phyloP scores from a whole-genome alignment of 2,888 invertebrate genomes.

The Drosophila buzzatii region DNA sequence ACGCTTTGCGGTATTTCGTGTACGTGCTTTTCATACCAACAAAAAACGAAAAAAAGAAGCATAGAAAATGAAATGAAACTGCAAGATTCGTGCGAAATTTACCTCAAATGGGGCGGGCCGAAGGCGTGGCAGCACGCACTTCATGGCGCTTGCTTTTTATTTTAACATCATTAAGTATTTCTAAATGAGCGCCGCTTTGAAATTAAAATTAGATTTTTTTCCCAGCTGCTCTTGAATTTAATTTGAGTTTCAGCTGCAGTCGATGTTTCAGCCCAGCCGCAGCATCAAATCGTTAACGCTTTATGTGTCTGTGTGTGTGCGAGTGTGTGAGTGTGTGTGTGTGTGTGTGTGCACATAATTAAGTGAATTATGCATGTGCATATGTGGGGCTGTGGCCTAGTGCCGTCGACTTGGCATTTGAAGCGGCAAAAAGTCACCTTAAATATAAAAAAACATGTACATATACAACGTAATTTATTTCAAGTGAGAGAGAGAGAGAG shows the following conservation, averaged over 20 bases:
- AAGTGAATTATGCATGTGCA: conserved; percentile 65
- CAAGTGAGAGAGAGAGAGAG: conserved; percentile 45
- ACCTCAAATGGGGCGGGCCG: conserved; percentile 48
- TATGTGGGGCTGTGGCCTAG: conserved; percentile 41
- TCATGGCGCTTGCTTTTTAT: conserved; percentile 73
- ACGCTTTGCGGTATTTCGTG: conserved; percentile 68
- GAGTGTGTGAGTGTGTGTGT: conserved; percentile 15
- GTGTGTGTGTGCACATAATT: conserved; percentile 52
- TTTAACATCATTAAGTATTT: conserved; percentile 80
- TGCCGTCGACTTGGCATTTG: conserved; percentile 40
- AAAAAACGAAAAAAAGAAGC: conserved; percentile 13
- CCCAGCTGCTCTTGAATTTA: conserved; percentile 24
- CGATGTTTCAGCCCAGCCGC: conserved; percentile 37
- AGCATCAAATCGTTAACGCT: conserved; percentile 49
- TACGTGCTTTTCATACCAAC: conserved; percentile 72
- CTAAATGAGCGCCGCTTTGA: conserved; percentile 77
- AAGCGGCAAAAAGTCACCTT: conserved; percentile 55
- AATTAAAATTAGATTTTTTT: conserved; percentile 76
- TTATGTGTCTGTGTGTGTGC: background rate
- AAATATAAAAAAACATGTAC: background rate
- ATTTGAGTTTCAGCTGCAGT: conserved; percentile 4
- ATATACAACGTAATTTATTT: conserved; percentile 65
- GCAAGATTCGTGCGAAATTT: conserved; percentile 55
- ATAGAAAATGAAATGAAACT: background rate
- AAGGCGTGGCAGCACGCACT: conserved; percentile 50